Percentiles rank a stretch among this genome's conserved stretches.
Evolutionary conservation across 2,888 invertebrate species (phyloP).

Genomic region (Dinocampus coccinellae): DNA sequence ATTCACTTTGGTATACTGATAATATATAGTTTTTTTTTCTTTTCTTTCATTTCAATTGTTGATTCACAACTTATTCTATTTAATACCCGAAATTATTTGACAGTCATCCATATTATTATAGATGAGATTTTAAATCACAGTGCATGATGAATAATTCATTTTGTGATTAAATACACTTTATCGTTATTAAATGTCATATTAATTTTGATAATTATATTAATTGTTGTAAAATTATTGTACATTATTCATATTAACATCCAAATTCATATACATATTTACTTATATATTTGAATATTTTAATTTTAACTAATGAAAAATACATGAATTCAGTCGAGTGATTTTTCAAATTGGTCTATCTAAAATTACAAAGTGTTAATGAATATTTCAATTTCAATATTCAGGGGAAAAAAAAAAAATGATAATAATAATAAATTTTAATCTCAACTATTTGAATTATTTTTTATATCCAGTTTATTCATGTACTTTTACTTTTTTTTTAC

Average conservation of each 20-base stretch:
- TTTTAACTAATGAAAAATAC: too few relatives aligned
- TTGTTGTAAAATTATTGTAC: background rate
- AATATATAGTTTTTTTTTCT: background rate
- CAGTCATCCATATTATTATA: slow-evolving; percentile 30
- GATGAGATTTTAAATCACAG: slow-evolving; percentile 23
- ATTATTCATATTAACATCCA: slow-evolving; percentile 3
- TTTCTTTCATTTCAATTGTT: background rate
- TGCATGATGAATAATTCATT: slow-evolving; percentile 41
- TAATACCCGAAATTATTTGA: background rate
- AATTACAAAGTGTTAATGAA: background rate
- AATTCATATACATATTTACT: too few relatives aligned
- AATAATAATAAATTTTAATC: too few relatives aligned
- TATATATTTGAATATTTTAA: too few relatives aligned
- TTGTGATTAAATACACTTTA: slow-evolving; percentile 31
- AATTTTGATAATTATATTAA: slow-evolving; percentile 34
- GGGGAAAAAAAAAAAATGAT: too few relatives aligned
- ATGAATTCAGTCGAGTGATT: background rate
- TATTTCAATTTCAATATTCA: background rate
- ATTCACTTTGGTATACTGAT: too few relatives aligned
- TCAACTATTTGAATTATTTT: background rate
- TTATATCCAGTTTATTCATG: too few relatives aligned
- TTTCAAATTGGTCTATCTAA: background rate
- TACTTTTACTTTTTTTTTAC: too few relatives aligned
- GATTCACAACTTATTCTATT: background rate
- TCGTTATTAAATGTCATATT: slow-evolving; percentile 31